Conservation (phyloP, 2,888 invertebrate genomes). For the Elegia similella region DNA sequence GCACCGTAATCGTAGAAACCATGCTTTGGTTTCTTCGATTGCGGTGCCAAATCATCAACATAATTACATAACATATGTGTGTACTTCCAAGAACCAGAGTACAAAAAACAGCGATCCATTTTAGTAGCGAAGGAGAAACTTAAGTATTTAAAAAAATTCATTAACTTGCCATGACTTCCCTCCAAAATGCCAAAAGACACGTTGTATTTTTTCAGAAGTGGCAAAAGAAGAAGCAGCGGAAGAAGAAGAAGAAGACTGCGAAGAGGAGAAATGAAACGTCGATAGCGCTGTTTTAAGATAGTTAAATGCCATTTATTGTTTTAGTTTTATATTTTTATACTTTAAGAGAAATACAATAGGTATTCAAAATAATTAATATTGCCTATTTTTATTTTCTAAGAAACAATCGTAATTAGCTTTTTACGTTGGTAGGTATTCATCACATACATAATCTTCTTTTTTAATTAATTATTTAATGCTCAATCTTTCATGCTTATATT, state of each 20-base stretch:
- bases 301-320: constrained; percentile 31
- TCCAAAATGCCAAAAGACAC: not conserved
- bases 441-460: no score
- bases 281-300: constrained; percentile 16
- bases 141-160: not conserved
- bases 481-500: no score
- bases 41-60: no score
- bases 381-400: no score
- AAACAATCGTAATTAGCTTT: not conserved
- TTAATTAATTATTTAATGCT: no score
- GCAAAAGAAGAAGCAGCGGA: constrained; percentile 44
- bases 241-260: constrained; percentile 43
- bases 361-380: no score
- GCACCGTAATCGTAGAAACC: no score
- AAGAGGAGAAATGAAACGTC: constrained; percentile 42
- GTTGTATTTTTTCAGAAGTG: constrained; percentile 41
- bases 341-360: constrained; percentile 19
- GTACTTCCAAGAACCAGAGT: not conserved
- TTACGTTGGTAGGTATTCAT: no score
- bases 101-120: not conserved
- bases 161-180: not conserved
- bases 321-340: constrained; percentile 27
- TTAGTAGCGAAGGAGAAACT: not conserved
- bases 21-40: no score
- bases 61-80: no score